Conservation (phyloP, 1,140 invertebrate species). For the Zaprionus inermis region DNA sequence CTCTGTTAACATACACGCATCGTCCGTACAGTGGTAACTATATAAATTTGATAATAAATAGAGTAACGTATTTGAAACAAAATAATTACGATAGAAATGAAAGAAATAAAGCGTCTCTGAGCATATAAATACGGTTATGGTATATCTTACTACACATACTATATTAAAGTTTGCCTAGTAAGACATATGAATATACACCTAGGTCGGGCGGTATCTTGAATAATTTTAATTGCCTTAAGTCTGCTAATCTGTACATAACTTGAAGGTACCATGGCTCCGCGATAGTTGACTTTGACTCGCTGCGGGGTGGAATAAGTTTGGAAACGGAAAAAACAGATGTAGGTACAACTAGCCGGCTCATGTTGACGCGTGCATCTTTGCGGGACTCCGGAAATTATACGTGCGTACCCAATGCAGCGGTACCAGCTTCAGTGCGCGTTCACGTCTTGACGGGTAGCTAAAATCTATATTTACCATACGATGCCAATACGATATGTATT, state of each 20-base stretch:
- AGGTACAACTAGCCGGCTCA: conserved; percentile 94
- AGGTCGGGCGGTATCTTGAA: neutral
- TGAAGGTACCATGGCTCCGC: conserved; percentile 90
- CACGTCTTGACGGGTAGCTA: conserved; percentile 94
- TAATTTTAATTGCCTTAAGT: neutral
- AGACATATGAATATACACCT: too few species aligned
- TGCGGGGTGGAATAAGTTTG: conserved; percentile 93
- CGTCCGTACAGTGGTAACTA: conserved; percentile 83
- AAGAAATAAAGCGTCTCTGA: too few species aligned
- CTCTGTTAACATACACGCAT: conserved; percentile 94
- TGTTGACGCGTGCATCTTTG: conserved; percentile 93
- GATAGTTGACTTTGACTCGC: conserved; percentile 93
- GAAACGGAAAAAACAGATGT: conserved; percentile 95
- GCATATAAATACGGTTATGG: too few species aligned
- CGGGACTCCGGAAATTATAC: conserved; percentile 95
- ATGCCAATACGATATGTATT: neutral
- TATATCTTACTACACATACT: too few species aligned
- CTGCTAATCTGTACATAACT: neutral
- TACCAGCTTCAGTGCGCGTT: conserved; percentile 93
- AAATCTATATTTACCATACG: neutral
- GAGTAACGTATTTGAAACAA: too few species aligned
- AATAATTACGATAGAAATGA: too few species aligned
- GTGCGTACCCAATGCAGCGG: conserved; percentile 93
- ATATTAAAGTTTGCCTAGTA: too few species aligned
- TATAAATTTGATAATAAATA: neutral